Conservation (phyloP, 1,140 invertebrate species). For the Drosophila fuyamai region DNA sequence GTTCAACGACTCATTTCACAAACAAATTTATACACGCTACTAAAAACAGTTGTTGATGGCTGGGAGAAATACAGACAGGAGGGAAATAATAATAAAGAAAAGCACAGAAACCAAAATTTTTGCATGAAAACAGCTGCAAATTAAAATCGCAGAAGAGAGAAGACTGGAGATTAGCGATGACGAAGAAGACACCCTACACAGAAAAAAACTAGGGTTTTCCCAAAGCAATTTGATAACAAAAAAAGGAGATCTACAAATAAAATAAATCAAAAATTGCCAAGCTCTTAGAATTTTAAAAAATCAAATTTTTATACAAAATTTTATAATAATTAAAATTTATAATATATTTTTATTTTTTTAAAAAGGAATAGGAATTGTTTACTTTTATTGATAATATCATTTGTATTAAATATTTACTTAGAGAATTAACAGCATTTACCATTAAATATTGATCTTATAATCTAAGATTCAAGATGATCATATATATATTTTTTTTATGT, state of each 20-base stretch:
- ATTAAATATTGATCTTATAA: neutral
- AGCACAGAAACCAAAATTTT: slow-evolving; percentile 38
- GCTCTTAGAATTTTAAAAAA: too few species aligned
- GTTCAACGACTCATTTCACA: slow-evolving; percentile 61
- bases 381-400: too few species aligned
- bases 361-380: too few species aligned
- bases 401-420: too few species aligned
- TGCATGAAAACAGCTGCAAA: slow-evolving; percentile 67
- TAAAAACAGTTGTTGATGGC: slow-evolving; percentile 16
- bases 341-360: too few species aligned
- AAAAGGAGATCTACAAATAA: neutral
- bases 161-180: slow-evolving; percentile 16
- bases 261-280: too few species aligned
- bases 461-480: neutral
- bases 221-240: neutral
- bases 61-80: slow-evolving; percentile 18
- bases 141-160: slow-evolving; percentile 51
- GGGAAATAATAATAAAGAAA: slow-evolving; percentile 44
- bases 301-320: too few species aligned
- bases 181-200: slow-evolving; percentile 23
- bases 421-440: neutral
- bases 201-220: neutral
- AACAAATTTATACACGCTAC: slow-evolving; percentile 61
- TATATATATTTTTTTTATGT: slow-evolving; percentile 1
- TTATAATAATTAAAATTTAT: neutral